These are phyloP conservation scores for Distichodus sexfasciatus DNA, from an alignment of 2,797 vertebrate genomes.

Conservation along the genomic window DNA sequence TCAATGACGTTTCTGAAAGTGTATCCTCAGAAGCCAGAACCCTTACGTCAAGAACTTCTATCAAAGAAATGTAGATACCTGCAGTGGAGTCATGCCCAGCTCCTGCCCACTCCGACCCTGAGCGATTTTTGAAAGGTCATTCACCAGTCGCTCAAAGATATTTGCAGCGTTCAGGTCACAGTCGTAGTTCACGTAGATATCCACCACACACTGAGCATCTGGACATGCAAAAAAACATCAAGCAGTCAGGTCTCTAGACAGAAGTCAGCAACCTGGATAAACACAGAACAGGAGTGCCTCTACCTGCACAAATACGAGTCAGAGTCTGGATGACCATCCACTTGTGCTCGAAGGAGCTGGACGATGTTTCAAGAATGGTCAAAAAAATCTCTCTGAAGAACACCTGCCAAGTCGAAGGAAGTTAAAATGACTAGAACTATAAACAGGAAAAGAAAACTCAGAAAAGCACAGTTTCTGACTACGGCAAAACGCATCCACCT, in stretches of 20 bases:
- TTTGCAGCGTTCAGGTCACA: conserved; percentile 97
- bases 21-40: no score
- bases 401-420: conserved; percentile 82
- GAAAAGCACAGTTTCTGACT: no score
- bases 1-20: no score
- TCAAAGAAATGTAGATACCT: conserved; percentile 64
- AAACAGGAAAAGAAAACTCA: not conserved
- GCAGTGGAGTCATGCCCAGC: conserved; percentile 88
- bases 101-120: conserved; percentile 95
- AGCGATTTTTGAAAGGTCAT: conserved; percentile 96
- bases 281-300: not conserved
- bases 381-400: conserved; percentile 98
- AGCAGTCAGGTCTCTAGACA: not conserved
- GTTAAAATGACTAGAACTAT: no score
- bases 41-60: no score
- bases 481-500: not conserved
- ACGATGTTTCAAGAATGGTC: conserved; percentile 94
- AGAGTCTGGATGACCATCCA: conserved; percentile 99
- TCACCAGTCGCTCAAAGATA: conserved; percentile 96
- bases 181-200: conserved; percentile 98
- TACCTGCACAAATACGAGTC: conserved; percentile 97
- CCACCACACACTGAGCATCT: conserved; percentile 98
- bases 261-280: not conserved
- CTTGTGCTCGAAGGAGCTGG: conserved; percentile 96
- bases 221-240: conserved; percentile 19